Evolutionary conservation across 2,888 invertebrate genomes (phyloP), one percentile per base, ranked within the genome.

Genomic region (Altica lythri): DNA sequence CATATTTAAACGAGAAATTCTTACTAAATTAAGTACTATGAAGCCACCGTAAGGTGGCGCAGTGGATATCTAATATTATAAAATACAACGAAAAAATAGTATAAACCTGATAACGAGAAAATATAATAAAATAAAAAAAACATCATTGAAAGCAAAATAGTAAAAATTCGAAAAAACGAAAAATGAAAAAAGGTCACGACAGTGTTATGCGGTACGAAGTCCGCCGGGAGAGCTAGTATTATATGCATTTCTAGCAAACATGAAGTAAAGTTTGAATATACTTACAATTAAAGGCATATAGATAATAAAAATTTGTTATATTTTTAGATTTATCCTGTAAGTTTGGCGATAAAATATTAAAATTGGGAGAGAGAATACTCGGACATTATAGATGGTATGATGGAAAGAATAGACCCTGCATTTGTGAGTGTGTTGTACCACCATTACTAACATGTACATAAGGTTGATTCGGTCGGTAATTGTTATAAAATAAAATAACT

Each of bases 401-500:
- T 13, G 5, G 13, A 9, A 1, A 1, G 1, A 25, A 19, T 4
- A 51, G 13, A 40, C 10, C 32, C 6, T 34, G 30, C 8, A 43
- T 34, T 29, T 61, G 61, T 29, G 59, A 61, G 51, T 61, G 61
- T 42, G 37, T 48, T 18, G 13, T 61, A 29, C 61, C 61, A 18
- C 61, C 59, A 2, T 27, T 61, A 4, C 53, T 61, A 4, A 61
- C 59, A 13, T 61, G 61, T 29, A 58, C 10, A 25, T 19, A 35
- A 46, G 18, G n/a, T n/a, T n/a, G n/a, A n/a, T n/a, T n/a, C n/a
- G n/a, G n/a, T n/a, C n/a, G n/a, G n/a, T n/a, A n/a, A n/a, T n/a
- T n/a, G n/a, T n/a, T n/a, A n/a, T n/a, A n/a, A n/a, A n/a, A n/a
- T n/a, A n/a, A n/a, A n/a, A n/a, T n/a, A n/a, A n/a, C n/a, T n/a